Base-by-base conservation (phyloP, 2,797 vertebrate genomes). In the Epinephelus awoara region DNA sequence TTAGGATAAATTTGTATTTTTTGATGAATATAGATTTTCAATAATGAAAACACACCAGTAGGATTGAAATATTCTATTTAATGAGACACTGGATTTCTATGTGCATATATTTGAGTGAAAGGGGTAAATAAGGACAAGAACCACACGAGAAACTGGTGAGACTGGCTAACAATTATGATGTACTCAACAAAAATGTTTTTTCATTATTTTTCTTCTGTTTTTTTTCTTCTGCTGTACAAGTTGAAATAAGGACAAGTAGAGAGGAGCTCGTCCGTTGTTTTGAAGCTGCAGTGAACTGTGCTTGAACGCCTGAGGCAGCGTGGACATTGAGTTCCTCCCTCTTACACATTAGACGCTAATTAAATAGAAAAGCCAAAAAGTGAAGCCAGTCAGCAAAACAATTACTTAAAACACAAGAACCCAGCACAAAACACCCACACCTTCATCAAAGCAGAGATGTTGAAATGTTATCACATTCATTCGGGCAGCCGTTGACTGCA, bases 281-380 rank as follows among this genome's bases (percentile, higher is more conserved):
- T 72, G 50, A 84, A 87, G 67, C 47, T 21, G 15, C 63, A 77
- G 70, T 72, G 44, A 76, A 64, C 18, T 64, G 59, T 47, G 50
- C 29, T 57, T 76, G 59, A 85, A 71, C 51, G 65, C 44, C 51
- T 65, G 27, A 11, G 77, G 74, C 85, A 76, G 74, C 56, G 71
- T 2, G 19, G 46, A 85, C 79, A 82, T 62, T 46, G 61, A 80
- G 79, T 88, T 74, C 74, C 49, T 69, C 25, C 42, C 62, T 70
- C 9, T 57, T 40, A 54, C 14, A 75, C 29, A 58, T 56, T 67
- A 72, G 62, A 78, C 44, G 64, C 40, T 89, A 87, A 90, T 76
- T 84, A 19, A 81, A 90, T 69, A 56, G 34, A 34, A 34, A 8
- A 34, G 34, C 34, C 34, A 34, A 8, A 34, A 34, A 34, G 81